Percentiles rank a stretch among this genome's conserved stretches.
These are phyloP conservation scores for Catostylus mosaicus DNA, from an alignment of 30 jellyfish, hydroid and myxozoan species.

Conservation along the genomic window DNA sequence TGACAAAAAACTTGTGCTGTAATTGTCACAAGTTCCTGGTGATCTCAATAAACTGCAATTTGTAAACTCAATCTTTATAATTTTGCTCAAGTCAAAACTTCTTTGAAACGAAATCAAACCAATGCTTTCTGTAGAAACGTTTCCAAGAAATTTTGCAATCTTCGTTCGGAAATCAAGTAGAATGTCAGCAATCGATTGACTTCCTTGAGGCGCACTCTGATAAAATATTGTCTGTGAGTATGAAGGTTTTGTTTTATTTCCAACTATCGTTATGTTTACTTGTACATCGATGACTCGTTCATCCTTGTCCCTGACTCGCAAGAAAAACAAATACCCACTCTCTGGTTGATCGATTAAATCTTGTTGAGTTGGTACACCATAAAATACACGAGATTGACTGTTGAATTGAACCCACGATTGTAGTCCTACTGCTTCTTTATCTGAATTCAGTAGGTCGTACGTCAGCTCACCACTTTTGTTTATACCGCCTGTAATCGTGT, in stretches of 20 bases:
- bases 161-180: slow-evolving; percentile 10
- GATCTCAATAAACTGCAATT: slow-evolving; percentile 43
- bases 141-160: slow-evolving; percentile 9
- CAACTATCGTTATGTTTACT: slow-evolving; percentile 33
- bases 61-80: slow-evolving; percentile 20
- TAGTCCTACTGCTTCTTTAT: background rate
- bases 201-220: background rate
- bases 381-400: slow-evolving; percentile 17
- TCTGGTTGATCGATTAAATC: slow-evolving; percentile 55
- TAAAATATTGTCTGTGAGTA: slow-evolving; percentile 17
- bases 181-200: slow-evolving; percentile 6
- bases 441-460: slow-evolving; percentile 15
- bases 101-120: slow-evolving; percentile 31
- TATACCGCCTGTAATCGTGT: background rate
- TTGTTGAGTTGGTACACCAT: slow-evolving; percentile 80
- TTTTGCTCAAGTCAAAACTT: slow-evolving; percentile 22
- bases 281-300: background rate
- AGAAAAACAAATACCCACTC: slow-evolving; percentile 63
- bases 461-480: background rate
- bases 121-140: background rate
- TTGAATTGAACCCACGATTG: slow-evolving; percentile 89
- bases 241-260: slow-evolving; percentile 26
- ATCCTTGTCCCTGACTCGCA: slow-evolving; percentile 14
- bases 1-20: background rate
- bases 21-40: slow-evolving; percentile 10